Evolutionary conservation across 2,113 vertebrate species (phyloP).

Genomic region (Silurus glanis): DNA sequence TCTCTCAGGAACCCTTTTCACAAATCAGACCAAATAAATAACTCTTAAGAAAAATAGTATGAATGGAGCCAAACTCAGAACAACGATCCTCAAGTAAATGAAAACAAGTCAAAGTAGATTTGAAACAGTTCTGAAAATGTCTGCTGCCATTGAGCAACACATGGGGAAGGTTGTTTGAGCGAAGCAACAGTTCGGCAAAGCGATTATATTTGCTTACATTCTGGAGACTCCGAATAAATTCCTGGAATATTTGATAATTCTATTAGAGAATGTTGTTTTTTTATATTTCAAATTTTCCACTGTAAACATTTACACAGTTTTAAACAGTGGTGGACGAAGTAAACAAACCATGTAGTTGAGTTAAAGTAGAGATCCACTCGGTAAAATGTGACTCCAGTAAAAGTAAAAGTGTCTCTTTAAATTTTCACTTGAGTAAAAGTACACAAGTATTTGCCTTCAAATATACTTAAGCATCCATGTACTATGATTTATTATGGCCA

Average conservation of each 20-base stretch:
- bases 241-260: not conserved
- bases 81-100: not conserved
- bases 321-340: too few species aligned
- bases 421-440: too few species aligned
- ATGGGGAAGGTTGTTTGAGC: conserved; percentile 23
- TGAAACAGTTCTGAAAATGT: conserved; percentile 32
- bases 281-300: not conserved
- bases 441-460: too few species aligned
- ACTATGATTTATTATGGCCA: too few species aligned
- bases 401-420: too few species aligned
- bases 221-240: conserved; percentile 1
- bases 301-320: not conserved
- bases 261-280: not conserved
- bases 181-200: not conserved
- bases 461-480: too few species aligned
- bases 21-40: conserved; percentile 35
- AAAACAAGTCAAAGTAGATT: conserved; percentile 24
- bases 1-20: not conserved
- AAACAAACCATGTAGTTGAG: too few species aligned
- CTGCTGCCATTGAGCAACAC: conserved; percentile 23
- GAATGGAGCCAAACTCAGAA: conserved; percentile 21
- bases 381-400: too few species aligned
- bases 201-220: not conserved
- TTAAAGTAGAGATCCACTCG: too few species aligned
- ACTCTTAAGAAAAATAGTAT: not conserved